Percentiles rank a stretch among this genome's conserved stretches.
phyloP scores from a whole-genome alignment of 2,888 invertebrate species.

The Melolontha melolontha region DNA sequence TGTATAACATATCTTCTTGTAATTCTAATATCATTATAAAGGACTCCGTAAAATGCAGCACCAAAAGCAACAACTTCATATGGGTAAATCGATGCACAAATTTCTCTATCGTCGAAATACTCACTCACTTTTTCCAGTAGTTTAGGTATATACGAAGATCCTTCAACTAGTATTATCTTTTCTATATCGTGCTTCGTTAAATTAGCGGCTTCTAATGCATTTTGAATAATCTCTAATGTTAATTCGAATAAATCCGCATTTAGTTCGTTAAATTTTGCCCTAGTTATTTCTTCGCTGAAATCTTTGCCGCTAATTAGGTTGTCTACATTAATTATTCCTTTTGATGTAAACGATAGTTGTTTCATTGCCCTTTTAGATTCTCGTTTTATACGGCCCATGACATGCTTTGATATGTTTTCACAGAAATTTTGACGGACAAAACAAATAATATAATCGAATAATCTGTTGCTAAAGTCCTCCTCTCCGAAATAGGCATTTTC shows the following conservation, averaged over 20 bases:
- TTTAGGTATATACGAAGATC: conserved; percentile 54
- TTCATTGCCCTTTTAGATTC: conserved; percentile 49
- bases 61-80: conserved; percentile 55
- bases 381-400: conserved; percentile 43
- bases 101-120: conserved; percentile 47
- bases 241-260: conserved; percentile 45
- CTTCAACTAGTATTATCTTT: conserved; percentile 54
- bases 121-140: conserved; percentile 48
- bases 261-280: conserved; percentile 51
- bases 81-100: conserved; percentile 51
- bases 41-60: conserved; percentile 51
- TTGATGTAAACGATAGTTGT: conserved; percentile 42
- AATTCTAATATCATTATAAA: conserved; percentile 46
- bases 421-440: conserved; percentile 37
- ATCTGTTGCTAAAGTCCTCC: conserved; percentile 50
- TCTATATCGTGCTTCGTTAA: conserved; percentile 48
- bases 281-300: conserved; percentile 37
- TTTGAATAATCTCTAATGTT: conserved; percentile 48
- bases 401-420: too few species aligned
- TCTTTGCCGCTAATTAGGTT: conserved; percentile 1
- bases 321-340: conserved; percentile 35
- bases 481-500: conserved; percentile 55
- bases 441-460: conserved; percentile 47
- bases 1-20: conserved; percentile 51
- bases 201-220: conserved; percentile 46